Evolutionary conservation across 2,113 vertebrate species (phyloP).

Genomic region (Probosciger aterrimus): DNA sequence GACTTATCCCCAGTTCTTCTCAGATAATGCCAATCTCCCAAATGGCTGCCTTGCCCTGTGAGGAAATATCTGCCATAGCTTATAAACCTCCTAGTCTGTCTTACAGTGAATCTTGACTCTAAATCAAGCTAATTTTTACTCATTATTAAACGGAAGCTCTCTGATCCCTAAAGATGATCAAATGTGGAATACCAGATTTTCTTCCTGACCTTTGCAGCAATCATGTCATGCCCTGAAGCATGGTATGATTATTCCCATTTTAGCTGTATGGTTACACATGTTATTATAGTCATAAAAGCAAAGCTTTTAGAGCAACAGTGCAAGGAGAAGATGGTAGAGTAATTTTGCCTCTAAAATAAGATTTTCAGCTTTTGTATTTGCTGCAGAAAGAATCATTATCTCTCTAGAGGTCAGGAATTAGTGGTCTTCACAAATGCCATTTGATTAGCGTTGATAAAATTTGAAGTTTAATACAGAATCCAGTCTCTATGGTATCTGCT

Average conservation of each 20-base stretch:
- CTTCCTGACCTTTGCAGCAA: slow-evolving; percentile 44
- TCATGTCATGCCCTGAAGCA: slow-evolving; percentile 12
- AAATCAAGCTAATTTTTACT: slow-evolving; percentile 7
- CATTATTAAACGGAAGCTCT: slow-evolving; percentile 3
- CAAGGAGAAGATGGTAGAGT: background rate
- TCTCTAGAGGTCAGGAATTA: background rate
- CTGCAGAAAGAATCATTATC: background rate
- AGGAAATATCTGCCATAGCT: background rate
- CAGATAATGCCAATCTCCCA: background rate
- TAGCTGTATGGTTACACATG: background rate
- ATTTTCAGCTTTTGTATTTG: background rate
- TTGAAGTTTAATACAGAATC: background rate
- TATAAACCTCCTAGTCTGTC: background rate
- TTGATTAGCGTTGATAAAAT: background rate
- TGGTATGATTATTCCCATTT: slow-evolving; percentile 26
- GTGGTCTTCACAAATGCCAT: background rate
- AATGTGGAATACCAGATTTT: background rate
- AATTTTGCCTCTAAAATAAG: background rate
- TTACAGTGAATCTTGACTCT: background rate
- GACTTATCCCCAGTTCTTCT: background rate
- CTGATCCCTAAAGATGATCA: background rate
- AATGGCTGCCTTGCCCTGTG: background rate
- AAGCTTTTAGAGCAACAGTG: background rate
- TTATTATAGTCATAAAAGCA: slow-evolving; percentile 13
- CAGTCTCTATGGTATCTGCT: background rate